Percentiles rank a stretch among this genome's conserved stretches.
phyloP scores from a whole-genome alignment of 2,888 invertebrate genomes.

The Glyphotaelius pellucidus region DNA sequence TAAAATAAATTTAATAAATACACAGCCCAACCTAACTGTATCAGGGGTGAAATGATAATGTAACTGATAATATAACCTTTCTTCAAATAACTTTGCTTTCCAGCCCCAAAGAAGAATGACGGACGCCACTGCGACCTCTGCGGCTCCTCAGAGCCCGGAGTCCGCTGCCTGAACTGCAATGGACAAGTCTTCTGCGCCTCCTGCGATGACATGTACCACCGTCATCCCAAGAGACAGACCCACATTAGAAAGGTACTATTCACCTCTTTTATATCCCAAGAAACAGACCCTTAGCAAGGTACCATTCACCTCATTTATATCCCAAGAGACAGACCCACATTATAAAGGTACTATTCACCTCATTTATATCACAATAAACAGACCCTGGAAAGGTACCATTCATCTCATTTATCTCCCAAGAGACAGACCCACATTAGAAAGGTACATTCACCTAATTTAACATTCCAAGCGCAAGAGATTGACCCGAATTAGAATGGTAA shows the following conservation, averaged over 20 bases:
- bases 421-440: too few species aligned
- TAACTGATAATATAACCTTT: neutral
- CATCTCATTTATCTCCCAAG: too few species aligned
- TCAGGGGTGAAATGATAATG: neutral
- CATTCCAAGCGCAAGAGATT: too few species aligned
- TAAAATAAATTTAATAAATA: too few species aligned
- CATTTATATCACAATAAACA: too few species aligned
- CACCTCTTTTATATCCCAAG: neutral
- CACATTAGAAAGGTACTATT: slow-evolving; percentile 87
- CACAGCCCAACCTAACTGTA: too few species aligned
- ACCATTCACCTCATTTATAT: too few species aligned
- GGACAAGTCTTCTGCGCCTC: slow-evolving; percentile 91
- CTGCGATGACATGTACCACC: slow-evolving; percentile 96
- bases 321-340: too few species aligned
- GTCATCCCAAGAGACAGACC: slow-evolving; percentile 91
- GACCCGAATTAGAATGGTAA: too few species aligned
- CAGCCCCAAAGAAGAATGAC: slow-evolving; percentile 60
- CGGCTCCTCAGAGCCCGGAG: slow-evolving; percentile 88
- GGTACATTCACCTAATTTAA: too few species aligned
- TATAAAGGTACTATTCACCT: too few species aligned
- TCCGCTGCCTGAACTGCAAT: slow-evolving; percentile 89
- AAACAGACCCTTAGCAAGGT: neutral
- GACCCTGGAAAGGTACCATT: too few species aligned
- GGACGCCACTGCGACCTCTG: slow-evolving; percentile 86
- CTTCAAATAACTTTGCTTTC: neutral